phyloP scores from a whole-genome alignment of 2,888 invertebrate genomes.

The Apodemia hepburni region DNA sequence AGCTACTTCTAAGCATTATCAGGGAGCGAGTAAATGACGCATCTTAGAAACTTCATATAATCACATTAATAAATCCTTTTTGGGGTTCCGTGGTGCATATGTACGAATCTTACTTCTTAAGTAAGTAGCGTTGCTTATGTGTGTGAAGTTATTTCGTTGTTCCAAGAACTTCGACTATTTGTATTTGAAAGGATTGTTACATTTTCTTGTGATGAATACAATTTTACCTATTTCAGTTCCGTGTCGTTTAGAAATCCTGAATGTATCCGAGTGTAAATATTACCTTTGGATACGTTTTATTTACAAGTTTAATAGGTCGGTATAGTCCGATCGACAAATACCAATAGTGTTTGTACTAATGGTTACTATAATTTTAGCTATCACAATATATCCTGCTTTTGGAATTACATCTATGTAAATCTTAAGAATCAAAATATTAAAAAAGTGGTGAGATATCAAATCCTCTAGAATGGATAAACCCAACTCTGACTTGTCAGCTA shows the following conservation, averaged over 20 bases:
- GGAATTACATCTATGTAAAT: background rate
- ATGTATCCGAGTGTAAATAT: constrained; percentile 17
- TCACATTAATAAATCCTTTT: constrained; percentile 6
- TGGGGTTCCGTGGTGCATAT: background rate
- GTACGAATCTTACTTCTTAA: background rate
- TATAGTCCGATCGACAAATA: background rate
- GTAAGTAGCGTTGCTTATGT: background rate
- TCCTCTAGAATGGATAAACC: constrained; percentile 13
- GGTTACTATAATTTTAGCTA: constrained; percentile 6
- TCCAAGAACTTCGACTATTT: constrained; percentile 3
- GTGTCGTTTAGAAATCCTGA: constrained; percentile 22
- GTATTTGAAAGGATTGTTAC: constrained; percentile 15
- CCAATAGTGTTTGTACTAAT: constrained; percentile 1
- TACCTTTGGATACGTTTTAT: constrained; percentile 2
- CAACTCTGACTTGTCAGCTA: background rate
- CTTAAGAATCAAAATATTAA: background rate
- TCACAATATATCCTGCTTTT: constrained; percentile 1
- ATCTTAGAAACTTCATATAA: background rate
- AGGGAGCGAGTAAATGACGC: constrained; percentile 44
- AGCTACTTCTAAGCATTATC: constrained; percentile 42
- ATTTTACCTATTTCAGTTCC: background rate
- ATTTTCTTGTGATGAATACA: constrained; percentile 1
- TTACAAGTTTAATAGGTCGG: background rate
- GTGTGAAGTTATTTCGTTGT: constrained; percentile 6
- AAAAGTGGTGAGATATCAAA: background rate